Base-by-base conservation (phyloP, 53 echinoderm and acorn worm species). In the Henricia sp. region DNA sequence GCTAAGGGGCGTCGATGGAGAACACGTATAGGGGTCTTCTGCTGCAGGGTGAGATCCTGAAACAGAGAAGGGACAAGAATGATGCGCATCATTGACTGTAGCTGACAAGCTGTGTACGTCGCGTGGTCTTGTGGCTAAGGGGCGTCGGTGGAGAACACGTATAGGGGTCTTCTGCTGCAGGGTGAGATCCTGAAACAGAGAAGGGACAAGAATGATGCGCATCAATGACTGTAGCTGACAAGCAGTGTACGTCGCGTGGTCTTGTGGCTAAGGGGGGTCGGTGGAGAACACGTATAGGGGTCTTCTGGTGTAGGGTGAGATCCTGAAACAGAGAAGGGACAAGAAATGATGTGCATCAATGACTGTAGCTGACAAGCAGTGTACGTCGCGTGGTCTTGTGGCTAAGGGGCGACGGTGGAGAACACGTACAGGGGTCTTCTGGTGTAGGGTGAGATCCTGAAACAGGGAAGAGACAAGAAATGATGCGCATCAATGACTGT, bases 371-470 rank as follows among this genome's bases (percentile, higher is more conserved):
- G 86, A 77, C 83, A 99, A 91, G 44, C 68, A 88, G 82, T 99
- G 91, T 2, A 99, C 80, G 0, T 91, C 29, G 9, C 91, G 85
- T 27, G 94, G 92, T 50, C 99, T 73, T 20, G 92, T 94, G 11
- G 94, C 92, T 42, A 99, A 83, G 50, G 90, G 84, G 16, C 99
- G 92, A 26, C 99, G 63, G 34, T 94, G 99, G 68, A 99, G 83
- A 14, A 99, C 99, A 38, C 99, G 86, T 54, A 99, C 82, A 2
- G 99, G 99, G 10, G 99, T 99, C 84, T 94, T 94, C 89, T 99
- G 99, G 26, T 99, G 52, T 44, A 99, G 41, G 13, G 70, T 86
- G 13, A 94, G 60, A 42, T 99, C 92, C 99, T 99, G 86, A 26
- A 68, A 19, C 42, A 42, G 64, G 23, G 0, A 12, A 30, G 33